Evolutionary conservation across 1,140 invertebrate genomes (phyloP).

Genomic region (Listronotus bonariensis): DNA sequence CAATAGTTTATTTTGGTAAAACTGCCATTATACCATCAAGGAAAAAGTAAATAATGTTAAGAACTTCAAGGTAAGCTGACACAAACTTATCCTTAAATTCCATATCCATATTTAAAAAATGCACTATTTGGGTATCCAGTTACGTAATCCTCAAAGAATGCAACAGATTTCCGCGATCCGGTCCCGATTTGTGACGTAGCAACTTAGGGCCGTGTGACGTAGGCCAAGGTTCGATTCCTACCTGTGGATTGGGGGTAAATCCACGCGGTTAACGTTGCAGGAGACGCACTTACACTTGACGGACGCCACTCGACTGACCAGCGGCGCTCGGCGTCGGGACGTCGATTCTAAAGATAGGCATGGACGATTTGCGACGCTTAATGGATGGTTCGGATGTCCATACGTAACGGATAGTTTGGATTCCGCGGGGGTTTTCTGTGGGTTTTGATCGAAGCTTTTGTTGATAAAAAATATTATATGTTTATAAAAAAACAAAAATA

Average conservation of each 20-base stretch:
- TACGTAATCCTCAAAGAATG: constrained; percentile 3
- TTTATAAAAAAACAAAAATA: too few relatives aligned
- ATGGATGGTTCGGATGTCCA: neutral
- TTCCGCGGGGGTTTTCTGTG: constrained; percentile 1
- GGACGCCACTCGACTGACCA: constrained; percentile 49
- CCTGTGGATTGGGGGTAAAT: constrained; percentile 51
- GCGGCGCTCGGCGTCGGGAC: constrained; percentile 29
- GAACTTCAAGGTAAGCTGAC: too few relatives aligned
- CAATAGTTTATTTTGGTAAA: too few relatives aligned
- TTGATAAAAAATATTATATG: too few relatives aligned
- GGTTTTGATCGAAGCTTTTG: too few relatives aligned
- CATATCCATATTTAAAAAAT: neutral
- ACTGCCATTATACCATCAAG: too few relatives aligned
- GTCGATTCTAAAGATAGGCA: constrained; percentile 46
- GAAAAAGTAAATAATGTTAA: too few relatives aligned
- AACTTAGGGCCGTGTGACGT: constrained; percentile 18
- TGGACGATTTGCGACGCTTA: constrained; percentile 22
- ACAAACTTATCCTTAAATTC: too few relatives aligned
- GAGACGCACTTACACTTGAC: constrained; percentile 46
- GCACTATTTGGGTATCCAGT: neutral
- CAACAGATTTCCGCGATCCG: neutral
- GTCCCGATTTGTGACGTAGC: neutral
- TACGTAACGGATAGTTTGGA: constrained; percentile 21
- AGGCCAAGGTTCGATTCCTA: constrained; percentile 37
- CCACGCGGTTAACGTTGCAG: constrained; percentile 42